Evolutionary conservation across 1,140 invertebrate species (phyloP), one percentile per base, ranked within the genome.

Genomic region (Formica exsecta): DNA sequence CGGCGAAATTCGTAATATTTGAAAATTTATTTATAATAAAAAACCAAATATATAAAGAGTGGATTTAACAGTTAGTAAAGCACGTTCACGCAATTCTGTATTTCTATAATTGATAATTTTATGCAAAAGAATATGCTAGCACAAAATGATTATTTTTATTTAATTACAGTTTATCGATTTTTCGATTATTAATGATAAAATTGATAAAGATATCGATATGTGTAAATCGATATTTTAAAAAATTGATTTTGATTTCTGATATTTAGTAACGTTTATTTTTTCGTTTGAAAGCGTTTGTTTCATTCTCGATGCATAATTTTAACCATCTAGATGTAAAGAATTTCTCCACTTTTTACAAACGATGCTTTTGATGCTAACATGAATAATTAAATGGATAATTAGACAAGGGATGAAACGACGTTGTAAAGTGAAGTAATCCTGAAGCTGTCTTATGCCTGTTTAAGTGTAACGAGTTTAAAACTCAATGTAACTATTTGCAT

Each of bases 381-480:
- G 79, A 81, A 81, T 81, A 81, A 81, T 81, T 81, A 73, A 70
- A 81, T 61, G 79, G 48, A 81, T 81, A 81, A 81, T 81, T 81
- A 81, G 66, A 29, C 38, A 66, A 73, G 73, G 36, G 25, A 22
- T 29, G 54, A 25, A 73, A 73, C 57, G 36, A 19, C 48, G 54
- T 13, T 29, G 66, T 73, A 81, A 81, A 81, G 48, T 70, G 36
- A 80, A 80, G 51, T 61, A 81, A 81, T 81, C 25, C 38, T 32
- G 79, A 73, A 73, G 19, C 79, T 73, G 19, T 70, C 25, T 66
- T 25, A 36, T 59, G 36, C 77, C 36, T 51, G 66, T 73, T 81
- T 81, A 73, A 81, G 38, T 81, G 54, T 81, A 81, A 81, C 51
- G 54, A 81, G 79, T 81, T 81, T 81, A 81, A 81, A 81, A 81